Base-by-base conservation (phyloP, 2,797 vertebrate species). In the Scomberomorus guttatus region DNA sequence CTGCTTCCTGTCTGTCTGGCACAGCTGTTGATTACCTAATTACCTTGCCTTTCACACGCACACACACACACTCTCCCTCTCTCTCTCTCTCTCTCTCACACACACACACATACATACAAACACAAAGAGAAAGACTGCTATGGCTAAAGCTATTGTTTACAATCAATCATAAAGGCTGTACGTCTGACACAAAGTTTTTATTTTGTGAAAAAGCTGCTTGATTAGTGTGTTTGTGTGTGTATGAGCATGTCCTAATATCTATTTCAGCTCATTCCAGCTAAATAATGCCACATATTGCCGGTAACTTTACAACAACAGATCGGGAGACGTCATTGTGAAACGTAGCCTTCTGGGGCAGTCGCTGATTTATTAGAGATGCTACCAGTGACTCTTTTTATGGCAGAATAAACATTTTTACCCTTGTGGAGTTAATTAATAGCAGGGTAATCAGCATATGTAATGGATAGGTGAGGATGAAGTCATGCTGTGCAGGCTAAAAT, bases 11-110 rank as follows among this genome's bases (percentile, higher is more conserved):
- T 89, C 89, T 92, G 91, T 91, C 90, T 88, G 82, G 80, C 82
- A 82, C 90, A 93, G 90, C 92, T 94, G 91, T 92, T 94, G 92
- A 93, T 93, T 94, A 93, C 90, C 91, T 93, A 92, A 93, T 92
- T 93, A 90, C 83, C 85, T 87, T 77, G 70, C 79, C 76, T 89
- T 88, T 79, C 81, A 76, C 78, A 79, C 68, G 81, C 60, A 70
- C 55, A 60, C 48, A 70, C 61, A 34, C 62, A 66, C 69, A 65
- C 64, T 10, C 61, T 54, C 75, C 51, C 54, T 32, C 29, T 32
- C 29, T 32, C 29, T 32, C 6, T 32, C 29, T 32, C 29, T 7
- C 29, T 32, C 29, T 32, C 29, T 32, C 69, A 63, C 29, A 57
- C 65, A 55, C 39, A 39, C 39, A 63, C 54, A 66, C 20, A 64